Base-by-base conservation (phyloP, 2,888 invertebrate species). In the Balanococcus diminutus region DNA sequence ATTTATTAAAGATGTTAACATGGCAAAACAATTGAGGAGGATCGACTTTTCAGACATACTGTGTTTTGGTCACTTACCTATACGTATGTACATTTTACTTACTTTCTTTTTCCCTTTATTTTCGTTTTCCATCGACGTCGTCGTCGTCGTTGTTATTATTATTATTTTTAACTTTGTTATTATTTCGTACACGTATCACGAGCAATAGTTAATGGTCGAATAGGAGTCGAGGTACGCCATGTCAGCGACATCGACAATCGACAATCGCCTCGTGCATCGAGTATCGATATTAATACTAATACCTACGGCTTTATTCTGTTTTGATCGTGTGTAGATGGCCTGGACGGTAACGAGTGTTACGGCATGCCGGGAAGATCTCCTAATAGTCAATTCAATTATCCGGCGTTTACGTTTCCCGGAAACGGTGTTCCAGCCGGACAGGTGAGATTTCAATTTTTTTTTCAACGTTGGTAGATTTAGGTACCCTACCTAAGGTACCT, bases 331-430 rank as follows among this genome's bases (percentile, higher is more conserved):
- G 22, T 88, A 89, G 89, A 89, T 16, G 93, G 92, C 85, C 92
- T 92, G 87, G 92, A 93, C 19, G 91, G 91, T 84, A 92, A 92
- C 9, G 92, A 91, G 87, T 87, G 91, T 86, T 92, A 90, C 88
- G 90, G 92, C 16, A 92, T 92, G 88, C 92, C 94, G 85, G 88
- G 94, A 92, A 90, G 92, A 89, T 92, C 92, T 87, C 92, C 92
- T 67, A 94, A 94, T 88, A 93, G 93, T 81, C 92, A 92, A 88
- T 92, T 91, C 89, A 91, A 91, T 82, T 93, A 93, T 81, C 93
- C 94, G 84, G 93, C 93, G 39, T 94, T 94, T 90, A 94, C 95
- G 42, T 95, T 95, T 90, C 95, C 94, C 89, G 91, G 89, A 89
- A 91, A 90, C 89, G 56, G 86, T 42, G 81, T 56, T 42, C 32